phyloP scores from a whole-genome alignment of 2,888 invertebrate genomes.

The Dysmachus trigonus region DNA sequence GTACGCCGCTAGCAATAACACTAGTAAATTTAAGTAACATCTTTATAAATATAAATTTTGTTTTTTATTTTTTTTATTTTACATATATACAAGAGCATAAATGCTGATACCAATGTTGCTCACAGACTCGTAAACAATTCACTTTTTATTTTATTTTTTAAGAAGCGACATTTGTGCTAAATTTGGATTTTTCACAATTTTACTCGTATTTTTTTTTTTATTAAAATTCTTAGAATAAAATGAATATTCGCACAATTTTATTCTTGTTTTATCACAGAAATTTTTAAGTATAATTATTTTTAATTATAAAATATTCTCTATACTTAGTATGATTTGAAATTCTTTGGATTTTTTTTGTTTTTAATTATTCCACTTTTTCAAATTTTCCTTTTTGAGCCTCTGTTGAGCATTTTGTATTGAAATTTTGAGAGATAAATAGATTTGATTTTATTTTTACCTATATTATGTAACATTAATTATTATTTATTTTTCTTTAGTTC shows the following conservation, averaged over 20 bases:
- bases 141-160: neutral
- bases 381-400: neutral
- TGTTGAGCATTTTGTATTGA: neutral
- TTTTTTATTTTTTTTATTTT: neutral
- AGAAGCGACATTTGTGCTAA: neutral
- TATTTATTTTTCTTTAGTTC: neutral
- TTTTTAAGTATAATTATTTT: neutral
- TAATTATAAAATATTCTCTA: neutral
- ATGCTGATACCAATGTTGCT: neutral
- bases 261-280: neutral
- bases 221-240: neutral
- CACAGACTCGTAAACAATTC: neutral
- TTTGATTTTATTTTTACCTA: neutral
- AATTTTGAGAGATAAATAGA: neutral
- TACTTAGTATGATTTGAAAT: neutral
- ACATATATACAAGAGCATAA: neutral
- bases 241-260: neutral
- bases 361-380: neutral
- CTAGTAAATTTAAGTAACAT: neutral
- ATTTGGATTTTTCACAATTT: neutral
- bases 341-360: neutral
- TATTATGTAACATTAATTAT: neutral
- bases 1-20: neutral
- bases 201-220: neutral
- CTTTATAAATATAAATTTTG: neutral